Conservation (phyloP, 1,140 invertebrate species). For the Drosophila athabasca region DNA sequence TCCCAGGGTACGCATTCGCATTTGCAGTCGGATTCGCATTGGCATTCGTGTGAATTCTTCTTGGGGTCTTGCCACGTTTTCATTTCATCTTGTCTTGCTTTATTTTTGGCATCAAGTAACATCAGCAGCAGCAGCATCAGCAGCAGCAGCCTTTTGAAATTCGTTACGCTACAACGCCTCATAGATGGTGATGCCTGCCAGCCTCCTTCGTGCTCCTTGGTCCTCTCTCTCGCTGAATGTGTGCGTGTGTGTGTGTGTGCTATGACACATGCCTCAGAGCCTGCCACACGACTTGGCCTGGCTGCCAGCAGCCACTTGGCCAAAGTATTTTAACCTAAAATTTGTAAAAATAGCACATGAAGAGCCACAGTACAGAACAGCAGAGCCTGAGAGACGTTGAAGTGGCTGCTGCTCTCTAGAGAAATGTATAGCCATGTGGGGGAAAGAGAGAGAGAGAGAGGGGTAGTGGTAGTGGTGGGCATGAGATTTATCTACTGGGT, state of each 20-base stretch:
- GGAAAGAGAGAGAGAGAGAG: neutral
- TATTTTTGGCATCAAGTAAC: slow-evolving; percentile 71
- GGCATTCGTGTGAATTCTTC: slow-evolving; percentile 35
- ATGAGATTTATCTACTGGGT: slow-evolving; percentile 30
- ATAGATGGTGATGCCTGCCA: slow-evolving; percentile 33
- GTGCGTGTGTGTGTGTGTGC: slow-evolving; percentile 21
- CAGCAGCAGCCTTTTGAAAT: slow-evolving; percentile 57
- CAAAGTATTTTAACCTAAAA: slow-evolving; percentile 77
- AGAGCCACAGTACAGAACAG: slow-evolving; percentile 27
- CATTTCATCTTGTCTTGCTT: slow-evolving; percentile 44
- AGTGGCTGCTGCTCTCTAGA: too few species aligned
- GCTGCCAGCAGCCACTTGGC: slow-evolving; percentile 65
- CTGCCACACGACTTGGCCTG: slow-evolving; percentile 34
- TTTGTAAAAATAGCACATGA: slow-evolving; percentile 72
- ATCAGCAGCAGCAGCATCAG: slow-evolving; percentile 27
- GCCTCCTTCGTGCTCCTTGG: slow-evolving; percentile 22
- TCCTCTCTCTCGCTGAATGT: slow-evolving; percentile 25
- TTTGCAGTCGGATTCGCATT: too few species aligned
- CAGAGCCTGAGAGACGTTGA: neutral
- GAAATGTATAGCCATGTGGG: too few species aligned
- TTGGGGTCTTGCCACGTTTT: slow-evolving; percentile 53
- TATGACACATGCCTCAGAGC: slow-evolving; percentile 37
- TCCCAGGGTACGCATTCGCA: slow-evolving; percentile 31
- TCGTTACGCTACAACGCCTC: slow-evolving; percentile 60
- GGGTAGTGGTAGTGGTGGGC: slow-evolving; percentile 4